Conservation (phyloP, 2,888 invertebrate species). For the Rhagonycha fulva region DNA sequence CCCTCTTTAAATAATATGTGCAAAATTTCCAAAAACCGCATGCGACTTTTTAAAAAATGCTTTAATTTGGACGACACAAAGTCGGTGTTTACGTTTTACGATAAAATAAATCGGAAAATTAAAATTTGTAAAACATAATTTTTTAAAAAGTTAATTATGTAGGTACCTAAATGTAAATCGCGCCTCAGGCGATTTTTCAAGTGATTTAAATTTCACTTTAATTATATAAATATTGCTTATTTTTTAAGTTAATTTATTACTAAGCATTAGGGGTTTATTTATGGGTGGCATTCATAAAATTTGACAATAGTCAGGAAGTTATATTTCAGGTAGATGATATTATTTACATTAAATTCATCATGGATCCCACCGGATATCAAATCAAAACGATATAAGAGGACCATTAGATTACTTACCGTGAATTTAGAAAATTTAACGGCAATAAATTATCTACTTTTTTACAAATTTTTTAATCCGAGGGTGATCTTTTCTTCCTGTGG, state of each 20-base stretch:
- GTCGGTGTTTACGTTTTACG: too few relatives aligned
- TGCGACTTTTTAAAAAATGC: too few relatives aligned
- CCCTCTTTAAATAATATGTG: too few relatives aligned
- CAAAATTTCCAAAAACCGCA: too few relatives aligned
- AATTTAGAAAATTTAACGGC: constrained; percentile 17
- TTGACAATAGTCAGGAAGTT: constrained; percentile 24
- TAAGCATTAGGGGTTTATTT: neutral
- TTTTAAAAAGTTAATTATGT: too few relatives aligned
- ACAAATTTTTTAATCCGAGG: neutral
- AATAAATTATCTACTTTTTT: constrained; percentile 12
- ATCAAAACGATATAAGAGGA: constrained; percentile 1
- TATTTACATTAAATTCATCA: constrained; percentile 34
- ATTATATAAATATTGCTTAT: too few relatives aligned
- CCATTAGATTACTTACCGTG: constrained; percentile 7
- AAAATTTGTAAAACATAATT: too few relatives aligned
- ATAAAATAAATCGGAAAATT: too few relatives aligned
- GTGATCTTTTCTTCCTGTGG: neutral
- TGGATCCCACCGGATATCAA: constrained; percentile 30
- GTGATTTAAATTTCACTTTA: too few relatives aligned
- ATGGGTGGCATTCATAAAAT: neutral
- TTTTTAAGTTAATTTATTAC: neutral
- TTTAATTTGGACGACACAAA: too few relatives aligned
- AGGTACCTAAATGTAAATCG: too few relatives aligned
- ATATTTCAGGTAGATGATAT: constrained; percentile 29
- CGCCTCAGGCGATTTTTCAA: too few relatives aligned